Evolutionary conservation across 2,888 invertebrate genomes (phyloP).

Genomic region (Monoplex corrugatus): DNA sequence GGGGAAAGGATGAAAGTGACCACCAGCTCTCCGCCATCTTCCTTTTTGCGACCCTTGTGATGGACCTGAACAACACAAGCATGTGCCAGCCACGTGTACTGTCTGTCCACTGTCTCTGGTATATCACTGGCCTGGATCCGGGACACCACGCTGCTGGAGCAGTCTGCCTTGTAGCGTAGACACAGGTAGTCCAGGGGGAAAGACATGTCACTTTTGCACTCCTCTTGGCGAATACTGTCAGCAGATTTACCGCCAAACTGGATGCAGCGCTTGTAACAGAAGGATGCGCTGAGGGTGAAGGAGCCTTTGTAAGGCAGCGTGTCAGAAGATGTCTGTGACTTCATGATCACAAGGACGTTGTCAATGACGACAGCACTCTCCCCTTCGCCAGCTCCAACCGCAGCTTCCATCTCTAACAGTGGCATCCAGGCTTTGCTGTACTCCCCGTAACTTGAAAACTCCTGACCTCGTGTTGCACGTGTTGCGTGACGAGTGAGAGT

Average conservation of each 20-base stretch:
- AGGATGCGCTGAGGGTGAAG: neutral
- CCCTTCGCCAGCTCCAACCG: constrained; percentile 35
- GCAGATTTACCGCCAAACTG: constrained; percentile 37
- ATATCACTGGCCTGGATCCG: neutral
- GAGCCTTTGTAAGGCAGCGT: constrained; percentile 10
- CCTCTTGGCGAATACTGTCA: neutral
- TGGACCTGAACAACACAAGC: constrained; percentile 15
- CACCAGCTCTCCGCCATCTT: neutral
- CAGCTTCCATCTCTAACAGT: constrained; percentile 68
- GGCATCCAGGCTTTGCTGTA: constrained; percentile 60
- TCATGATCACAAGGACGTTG: constrained; percentile 19
- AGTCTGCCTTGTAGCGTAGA: constrained; percentile 14
- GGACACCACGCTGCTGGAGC: neutral
- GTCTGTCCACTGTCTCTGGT: neutral
- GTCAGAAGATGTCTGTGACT: neutral
- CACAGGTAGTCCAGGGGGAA: constrained; percentile 49
- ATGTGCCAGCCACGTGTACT: constrained; percentile 47
- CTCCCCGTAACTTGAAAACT: constrained; percentile 16
- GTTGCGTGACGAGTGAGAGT: constrained; percentile 62
- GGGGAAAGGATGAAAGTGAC: constrained; percentile 39
- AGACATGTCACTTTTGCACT: neutral
- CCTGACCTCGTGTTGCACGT: constrained; percentile 49
- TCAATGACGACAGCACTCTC: constrained; percentile 31
- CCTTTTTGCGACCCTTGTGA: neutral
- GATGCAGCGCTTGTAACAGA: constrained; percentile 41